Conservation (phyloP, 2,888 invertebrate species). For the Lottia gigantea region DNA sequence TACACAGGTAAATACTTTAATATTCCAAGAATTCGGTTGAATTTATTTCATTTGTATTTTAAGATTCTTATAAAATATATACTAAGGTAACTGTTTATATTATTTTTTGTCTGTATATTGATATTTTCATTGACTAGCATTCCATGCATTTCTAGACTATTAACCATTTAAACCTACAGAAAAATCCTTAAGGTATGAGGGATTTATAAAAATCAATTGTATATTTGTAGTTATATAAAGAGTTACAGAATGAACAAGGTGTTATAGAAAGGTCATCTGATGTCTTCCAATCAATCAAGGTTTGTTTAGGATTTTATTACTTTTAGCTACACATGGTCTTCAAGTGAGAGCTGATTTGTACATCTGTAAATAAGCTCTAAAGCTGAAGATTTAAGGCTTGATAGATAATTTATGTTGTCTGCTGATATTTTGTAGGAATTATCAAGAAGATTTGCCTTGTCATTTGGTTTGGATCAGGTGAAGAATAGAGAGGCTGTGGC, state of each 20-base stretch:
- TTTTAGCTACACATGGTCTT: neutral
- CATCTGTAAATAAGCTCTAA: neutral
- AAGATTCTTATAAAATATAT: too few species aligned
- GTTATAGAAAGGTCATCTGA: constrained; percentile 78
- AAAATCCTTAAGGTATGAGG: neutral
- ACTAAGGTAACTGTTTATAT: too few species aligned
- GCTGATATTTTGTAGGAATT: constrained; percentile 77
- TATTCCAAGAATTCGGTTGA: too few species aligned
- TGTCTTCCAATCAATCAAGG: constrained; percentile 90
- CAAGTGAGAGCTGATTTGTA: too few species aligned
- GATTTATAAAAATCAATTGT: neutral
- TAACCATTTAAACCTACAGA: too few species aligned
- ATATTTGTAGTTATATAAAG: constrained; percentile 79
- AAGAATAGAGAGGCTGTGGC: constrained; percentile 97
- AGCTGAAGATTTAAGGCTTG: too few species aligned
- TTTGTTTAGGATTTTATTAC: constrained; percentile 58
- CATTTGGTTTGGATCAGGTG: constrained; percentile 95
- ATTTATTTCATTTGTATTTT: too few species aligned
- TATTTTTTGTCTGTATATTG: too few species aligned
- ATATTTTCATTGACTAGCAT: too few species aligned
- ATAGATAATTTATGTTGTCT: neutral
- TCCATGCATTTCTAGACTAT: too few species aligned
- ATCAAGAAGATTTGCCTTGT: constrained; percentile 94
- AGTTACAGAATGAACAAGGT: constrained; percentile 72
- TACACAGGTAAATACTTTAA: constrained; percentile 70